Conservation (phyloP, 2,113 vertebrate species). For the Tapirus terrestris region DNA sequence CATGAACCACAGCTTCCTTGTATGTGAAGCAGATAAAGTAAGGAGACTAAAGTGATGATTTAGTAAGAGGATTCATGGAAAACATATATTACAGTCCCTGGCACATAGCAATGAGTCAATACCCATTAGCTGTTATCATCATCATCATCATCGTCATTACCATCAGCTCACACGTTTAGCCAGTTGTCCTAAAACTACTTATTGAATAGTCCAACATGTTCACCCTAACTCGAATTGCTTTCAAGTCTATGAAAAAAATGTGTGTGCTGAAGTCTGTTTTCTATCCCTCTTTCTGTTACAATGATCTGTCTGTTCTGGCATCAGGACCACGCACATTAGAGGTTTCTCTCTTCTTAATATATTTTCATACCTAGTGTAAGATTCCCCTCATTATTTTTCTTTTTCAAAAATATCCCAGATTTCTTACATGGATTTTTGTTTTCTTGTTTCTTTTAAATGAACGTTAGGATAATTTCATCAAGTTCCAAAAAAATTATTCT, state of each 20-base stretch:
- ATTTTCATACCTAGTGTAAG: background rate
- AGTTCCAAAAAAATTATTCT: background rate
- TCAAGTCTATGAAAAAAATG: background rate
- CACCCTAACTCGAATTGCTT: background rate
- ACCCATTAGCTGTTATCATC: background rate
- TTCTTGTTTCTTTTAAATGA: background rate
- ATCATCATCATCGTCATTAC: background rate
- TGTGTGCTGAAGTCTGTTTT: background rate
- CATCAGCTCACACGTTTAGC: background rate
- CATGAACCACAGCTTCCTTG: background rate
- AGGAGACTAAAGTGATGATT: background rate
- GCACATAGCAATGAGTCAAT: background rate
- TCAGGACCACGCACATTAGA: background rate
- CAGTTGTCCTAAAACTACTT: background rate
- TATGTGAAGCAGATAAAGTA: background rate
- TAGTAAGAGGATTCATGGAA: background rate
- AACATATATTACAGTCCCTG: background rate
- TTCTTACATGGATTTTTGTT: background rate
- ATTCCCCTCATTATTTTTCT: background rate
- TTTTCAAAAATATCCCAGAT: background rate
- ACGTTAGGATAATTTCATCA: background rate
- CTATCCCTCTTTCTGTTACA: background rate
- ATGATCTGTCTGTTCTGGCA: background rate
- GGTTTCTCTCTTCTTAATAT: background rate
- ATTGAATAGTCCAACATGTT: background rate